Base-by-base conservation (phyloP, 53 echinoderm and acorn worm species). In the Mesocentrotus franciscanus region DNA sequence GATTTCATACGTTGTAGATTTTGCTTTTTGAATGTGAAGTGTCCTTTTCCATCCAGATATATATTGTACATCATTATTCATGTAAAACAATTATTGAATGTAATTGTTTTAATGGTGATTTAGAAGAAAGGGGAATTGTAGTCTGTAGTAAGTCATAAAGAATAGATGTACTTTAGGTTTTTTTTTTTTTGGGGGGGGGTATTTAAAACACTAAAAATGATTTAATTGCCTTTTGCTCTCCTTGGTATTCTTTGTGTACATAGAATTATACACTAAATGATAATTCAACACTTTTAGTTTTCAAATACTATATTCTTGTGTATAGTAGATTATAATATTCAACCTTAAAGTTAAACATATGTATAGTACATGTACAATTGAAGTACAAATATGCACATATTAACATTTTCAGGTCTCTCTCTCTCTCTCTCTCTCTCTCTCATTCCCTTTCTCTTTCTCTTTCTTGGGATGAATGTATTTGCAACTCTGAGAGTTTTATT, bases 1-100 rank as follows among this genome's bases (percentile, higher is more conserved):
- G 20, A 81, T 81, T 17, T 36, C 36, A 42, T 20, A 18, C 1
- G 6, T 66, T 66, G 66, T 18, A 66, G 22, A 87, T 57, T 22
- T 57, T 29, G 87, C 57, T n/a, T 57, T 26, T 11, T 87, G 87
- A 57, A 87, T 84, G 29, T 87, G 87, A 59, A 87, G 59, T 87
- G 87, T 56, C n/a, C 14, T 81, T 27, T 2, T 87, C 56, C n/a
- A 29, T 56, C 87, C 87, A 87, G 13, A n/a, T 4, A 57, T 79
- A 0, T 29, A 75, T 30, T n/a, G n/a, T 75, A 30, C 27, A 27
- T 27, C 8, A 75, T 75, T 30, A 75, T n/a, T 75, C 29, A 75
- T 8, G 27, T 75, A 24, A 30, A 75, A 75, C 75, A 10, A 75
- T 18, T 84, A 84, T 42, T 42, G 20, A 42, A 39, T 17, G 36